phyloP scores from a whole-genome alignment of 2,797 vertebrate genomes.

The Melopsittacus undulatus region DNA sequence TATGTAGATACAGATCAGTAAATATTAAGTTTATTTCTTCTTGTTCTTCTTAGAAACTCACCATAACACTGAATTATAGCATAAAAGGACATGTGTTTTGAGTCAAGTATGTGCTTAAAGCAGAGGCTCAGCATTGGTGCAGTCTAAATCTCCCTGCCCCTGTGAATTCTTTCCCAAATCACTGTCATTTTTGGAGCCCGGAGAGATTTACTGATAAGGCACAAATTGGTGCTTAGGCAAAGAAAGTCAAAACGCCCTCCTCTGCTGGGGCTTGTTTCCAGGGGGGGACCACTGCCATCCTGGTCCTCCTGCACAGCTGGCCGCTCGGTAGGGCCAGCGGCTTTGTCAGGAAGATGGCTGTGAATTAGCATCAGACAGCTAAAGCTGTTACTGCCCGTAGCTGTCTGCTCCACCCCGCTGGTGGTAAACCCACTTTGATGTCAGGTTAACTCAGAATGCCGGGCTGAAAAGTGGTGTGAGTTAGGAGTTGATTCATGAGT shows the following conservation, averaged over 20 bases:
- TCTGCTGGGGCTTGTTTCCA: neutral
- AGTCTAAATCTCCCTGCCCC: neutral
- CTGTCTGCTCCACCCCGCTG: neutral
- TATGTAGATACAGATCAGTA: neutral
- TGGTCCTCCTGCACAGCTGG: fast-evolving
- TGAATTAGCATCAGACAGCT: neutral
- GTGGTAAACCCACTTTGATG: neutral
- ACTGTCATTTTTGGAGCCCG: neutral
- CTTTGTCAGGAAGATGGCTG: neutral
- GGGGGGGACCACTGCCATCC: neutral
- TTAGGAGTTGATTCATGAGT: neutral
- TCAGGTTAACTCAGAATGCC: neutral
- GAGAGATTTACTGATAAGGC: neutral
- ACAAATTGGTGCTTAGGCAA: neutral
- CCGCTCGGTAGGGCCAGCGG: fast-evolving
- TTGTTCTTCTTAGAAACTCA: neutral
- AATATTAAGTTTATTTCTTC: neutral
- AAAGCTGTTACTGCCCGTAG: neutral
- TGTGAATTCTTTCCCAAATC: neutral
- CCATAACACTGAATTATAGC: neutral
- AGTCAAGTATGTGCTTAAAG: neutral
- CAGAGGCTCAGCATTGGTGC: neutral
- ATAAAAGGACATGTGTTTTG: neutral
- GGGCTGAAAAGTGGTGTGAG: neutral
- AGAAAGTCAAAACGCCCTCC: fast-evolving